Base-by-base conservation (phyloP, 2,888 invertebrate genomes). In the Oscheius sp. region DNA sequence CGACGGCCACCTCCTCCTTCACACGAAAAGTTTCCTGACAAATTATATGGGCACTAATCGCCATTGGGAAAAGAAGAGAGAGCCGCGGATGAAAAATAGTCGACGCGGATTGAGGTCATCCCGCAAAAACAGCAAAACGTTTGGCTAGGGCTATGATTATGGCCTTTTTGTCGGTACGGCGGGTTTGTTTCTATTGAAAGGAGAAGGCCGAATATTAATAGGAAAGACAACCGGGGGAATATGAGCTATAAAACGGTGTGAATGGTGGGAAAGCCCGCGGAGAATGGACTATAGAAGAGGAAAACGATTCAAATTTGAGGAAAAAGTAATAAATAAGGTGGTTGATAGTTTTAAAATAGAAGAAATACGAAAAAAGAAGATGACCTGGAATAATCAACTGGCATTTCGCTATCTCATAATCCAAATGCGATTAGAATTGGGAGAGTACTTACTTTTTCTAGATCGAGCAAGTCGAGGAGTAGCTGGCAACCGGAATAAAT, bases 401-500 rank as follows among this genome's bases (percentile, higher is more conserved):
- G n/a, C n/a, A n/a, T n/a, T n/a, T n/a, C n/a, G n/a, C n/a, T n/a
- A n/a, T n/a, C n/a, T n/a, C n/a, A n/a, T n/a, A n/a, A n/a, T n/a
- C n/a, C n/a, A n/a, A n/a, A n/a, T n/a, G n/a, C n/a, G n/a, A n/a
- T n/a, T 6, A 6, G 35, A 35, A 35, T 6, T 3, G 9, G 35
- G 35, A 35, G 9, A 35, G 9, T 12, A 2, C 64, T 35, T 46
- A 73, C 73, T 59, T 73, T 73, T 73, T 59, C 35, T 56, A 13
- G 46, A 46, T 18, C 73, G 56, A 21, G 73, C 52, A 35, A 73
- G 41, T n/a, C 73, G 45, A 18, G 73, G 73, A 41, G 73, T 73
- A 29, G 73, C 73, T 25, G 73, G 73, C 27, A 73, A 43, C 7
- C 73, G 58, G 69, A 73, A 73, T 13, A 73, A 29, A 23, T 69